A percentile compares a stretch with the other conserved stretches of the same genome.
Conservation (phyloP, 2,888 invertebrate species). For the Trypoxylon attenuatum region DNA sequence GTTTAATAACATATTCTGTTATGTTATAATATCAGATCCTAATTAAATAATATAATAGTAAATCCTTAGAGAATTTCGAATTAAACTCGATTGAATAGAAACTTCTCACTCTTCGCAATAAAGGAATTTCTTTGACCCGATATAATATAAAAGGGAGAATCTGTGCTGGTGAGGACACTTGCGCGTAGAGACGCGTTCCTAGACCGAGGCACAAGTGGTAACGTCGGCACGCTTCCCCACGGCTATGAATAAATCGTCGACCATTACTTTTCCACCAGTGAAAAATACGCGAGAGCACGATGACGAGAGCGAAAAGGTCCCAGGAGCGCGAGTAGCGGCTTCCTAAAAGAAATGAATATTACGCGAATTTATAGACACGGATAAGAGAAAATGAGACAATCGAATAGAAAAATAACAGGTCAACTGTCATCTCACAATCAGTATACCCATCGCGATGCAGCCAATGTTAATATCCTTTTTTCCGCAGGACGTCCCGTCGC, state of each 20-base stretch:
- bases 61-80: too few species aligned
- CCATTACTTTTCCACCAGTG: constrained; percentile 36
- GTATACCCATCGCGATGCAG: neutral
- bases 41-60: too few species aligned
- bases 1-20: too few species aligned
- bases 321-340: neutral
- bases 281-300: constrained; percentile 32
- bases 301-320: constrained; percentile 30
- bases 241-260: constrained; percentile 30
- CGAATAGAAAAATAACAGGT: constrained; percentile 20
- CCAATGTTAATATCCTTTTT: constrained; percentile 16
- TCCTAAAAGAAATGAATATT: constrained; percentile 31
- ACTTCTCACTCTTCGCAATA: too few species aligned
- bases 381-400: neutral
- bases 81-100: too few species aligned
- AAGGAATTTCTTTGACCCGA: too few species aligned
- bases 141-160: too few species aligned
- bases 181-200: too few species aligned
- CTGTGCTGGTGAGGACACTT: too few species aligned
- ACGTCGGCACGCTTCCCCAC: neutral
- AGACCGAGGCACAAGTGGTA: too few species aligned
- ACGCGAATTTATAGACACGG: constrained; percentile 23
- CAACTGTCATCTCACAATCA: neutral
- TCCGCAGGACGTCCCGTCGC: neutral
- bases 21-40: too few species aligned